Percentiles rank a stretch among this genome's conserved stretches.
These are phyloP conservation scores for Esox lucius DNA, from an alignment of 2,797 vertebrate species.

Conservation along the genomic window DNA sequence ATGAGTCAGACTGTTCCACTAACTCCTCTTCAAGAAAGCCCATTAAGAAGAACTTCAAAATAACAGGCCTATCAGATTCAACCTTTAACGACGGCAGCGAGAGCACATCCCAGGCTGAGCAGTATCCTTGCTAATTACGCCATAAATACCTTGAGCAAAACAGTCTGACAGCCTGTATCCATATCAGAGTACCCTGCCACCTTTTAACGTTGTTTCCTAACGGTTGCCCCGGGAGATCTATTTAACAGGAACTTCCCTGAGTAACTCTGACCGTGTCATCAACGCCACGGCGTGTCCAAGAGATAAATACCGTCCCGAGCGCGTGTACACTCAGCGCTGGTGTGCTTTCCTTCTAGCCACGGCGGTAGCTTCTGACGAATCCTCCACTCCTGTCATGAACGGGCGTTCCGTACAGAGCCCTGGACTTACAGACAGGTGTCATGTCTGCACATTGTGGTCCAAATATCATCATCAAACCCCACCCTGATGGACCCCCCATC, in stretches of 20 bases:
- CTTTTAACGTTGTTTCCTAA: constrained; percentile 38
- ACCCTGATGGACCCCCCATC: constrained; percentile 9
- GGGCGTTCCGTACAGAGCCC: constrained; percentile 37
- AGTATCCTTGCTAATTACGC: constrained; percentile 2
- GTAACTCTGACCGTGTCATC: constrained; percentile 37
- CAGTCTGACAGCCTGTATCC: constrained; percentile 29
- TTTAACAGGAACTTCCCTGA: not conserved
- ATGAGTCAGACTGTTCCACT: constrained; percentile 3
- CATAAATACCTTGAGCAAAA: constrained; percentile 2
- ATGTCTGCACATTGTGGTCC: not conserved
- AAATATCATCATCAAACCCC: not conserved
- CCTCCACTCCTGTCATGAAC: constrained; percentile 41
- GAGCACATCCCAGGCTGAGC: constrained; percentile 29
- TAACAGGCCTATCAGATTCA: constrained; percentile 41
- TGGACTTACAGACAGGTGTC: constrained; percentile 19
- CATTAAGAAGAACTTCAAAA: constrained; percentile 27
- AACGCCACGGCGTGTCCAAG: constrained; percentile 28
- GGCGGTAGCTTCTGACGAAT: constrained; percentile 44
- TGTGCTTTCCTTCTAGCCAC: not conserved
- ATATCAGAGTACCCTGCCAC: constrained; percentile 25
- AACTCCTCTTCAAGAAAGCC: not conserved
- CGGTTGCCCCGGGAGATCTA: constrained; percentile 31
- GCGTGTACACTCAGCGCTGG: constrained; percentile 54
- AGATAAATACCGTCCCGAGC: not conserved
- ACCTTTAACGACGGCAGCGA: constrained; percentile 35